Conservation (phyloP, 53 echinoderm and acorn worm genomes). For the Crossaster papposus region DNA sequence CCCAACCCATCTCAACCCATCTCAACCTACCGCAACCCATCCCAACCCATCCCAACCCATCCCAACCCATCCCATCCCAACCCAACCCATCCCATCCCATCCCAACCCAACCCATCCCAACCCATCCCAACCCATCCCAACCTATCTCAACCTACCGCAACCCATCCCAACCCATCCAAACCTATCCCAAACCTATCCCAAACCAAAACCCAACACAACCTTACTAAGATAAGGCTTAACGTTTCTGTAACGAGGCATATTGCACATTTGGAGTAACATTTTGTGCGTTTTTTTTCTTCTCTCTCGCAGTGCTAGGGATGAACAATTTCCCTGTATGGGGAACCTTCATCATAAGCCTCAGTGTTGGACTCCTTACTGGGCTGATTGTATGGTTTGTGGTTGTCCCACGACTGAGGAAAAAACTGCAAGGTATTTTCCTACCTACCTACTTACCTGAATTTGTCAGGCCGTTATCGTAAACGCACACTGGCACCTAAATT, state of each 20-base stretch:
- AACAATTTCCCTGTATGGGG: slow-evolving; percentile 80
- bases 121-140: not conserved
- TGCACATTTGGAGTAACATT: too few species aligned
- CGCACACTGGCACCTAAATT: too few species aligned
- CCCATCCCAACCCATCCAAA: not conserved
- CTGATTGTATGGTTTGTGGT: slow-evolving; percentile 67
- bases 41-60: not conserved
- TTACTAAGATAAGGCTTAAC: too few species aligned
- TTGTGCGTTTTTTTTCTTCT: not conserved
- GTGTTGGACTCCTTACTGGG: slow-evolving; percentile 66
- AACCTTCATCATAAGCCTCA: slow-evolving; percentile 70
- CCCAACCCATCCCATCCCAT: not conserved
- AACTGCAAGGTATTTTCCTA: slow-evolving; percentile 57
- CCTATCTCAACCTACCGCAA: not conserved
- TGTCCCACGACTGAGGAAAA: slow-evolving; percentile 69
- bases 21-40: not conserved
- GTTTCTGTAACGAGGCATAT: too few species aligned
- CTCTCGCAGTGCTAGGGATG: slow-evolving; percentile 70
- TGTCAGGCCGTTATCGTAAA: too few species aligned
- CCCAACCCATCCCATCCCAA: not conserved
- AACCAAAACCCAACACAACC: not conserved
- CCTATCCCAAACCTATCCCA: not conserved
- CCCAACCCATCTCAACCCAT: not conserved
- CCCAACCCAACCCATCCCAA: not conserved
- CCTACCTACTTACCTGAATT: not conserved